Conservation (phyloP, 2,888 invertebrate species). For the Drosophila subquinaria region DNA sequence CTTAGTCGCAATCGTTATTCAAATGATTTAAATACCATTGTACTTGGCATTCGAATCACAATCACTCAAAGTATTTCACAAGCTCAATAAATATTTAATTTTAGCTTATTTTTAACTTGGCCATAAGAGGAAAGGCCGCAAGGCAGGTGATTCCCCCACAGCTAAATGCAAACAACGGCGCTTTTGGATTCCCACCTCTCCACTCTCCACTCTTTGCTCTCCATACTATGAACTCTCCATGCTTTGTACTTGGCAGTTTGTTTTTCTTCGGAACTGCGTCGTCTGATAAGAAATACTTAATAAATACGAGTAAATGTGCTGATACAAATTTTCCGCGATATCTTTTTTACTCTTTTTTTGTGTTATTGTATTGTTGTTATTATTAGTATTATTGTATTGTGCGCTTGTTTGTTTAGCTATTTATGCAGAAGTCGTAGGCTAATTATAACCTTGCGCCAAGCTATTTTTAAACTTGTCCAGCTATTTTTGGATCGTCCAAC, state of each 20-base stretch:
- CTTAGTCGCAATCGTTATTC: neutral
- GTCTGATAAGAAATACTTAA: conserved; percentile 52
- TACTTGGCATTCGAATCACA: neutral
- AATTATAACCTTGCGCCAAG: conserved; percentile 47
- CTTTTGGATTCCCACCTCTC: conserved; percentile 10
- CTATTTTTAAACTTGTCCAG: conserved; percentile 41
- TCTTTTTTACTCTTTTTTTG: conserved; percentile 16
- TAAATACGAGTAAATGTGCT: conserved; percentile 11
- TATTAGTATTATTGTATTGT: conserved; percentile 17
- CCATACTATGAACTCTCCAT: neutral
- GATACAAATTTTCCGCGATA: conserved; percentile 42
- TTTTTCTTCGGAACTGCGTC: conserved; percentile 66
- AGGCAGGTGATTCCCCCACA: conserved; percentile 57
- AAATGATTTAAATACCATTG: conserved; percentile 1
- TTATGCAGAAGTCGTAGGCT: conserved; percentile 41
- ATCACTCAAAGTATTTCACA: conserved; percentile 37
- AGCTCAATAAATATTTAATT: conserved; percentile 37
- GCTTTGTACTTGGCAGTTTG: conserved; percentile 34
- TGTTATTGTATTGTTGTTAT: conserved; percentile 13
- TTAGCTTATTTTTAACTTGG: conserved; percentile 26
- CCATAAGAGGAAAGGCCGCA: conserved; percentile 41
- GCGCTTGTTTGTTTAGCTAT: conserved; percentile 34
- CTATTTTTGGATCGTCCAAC: conserved; percentile 42
- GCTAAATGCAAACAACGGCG: conserved; percentile 48
- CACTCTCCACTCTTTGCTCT: neutral